Percentiles rank a stretch among this genome's conserved stretches.
phyloP scores from a whole-genome alignment of 2,888 invertebrate genomes.

The Tetheella fluctuosa region DNA sequence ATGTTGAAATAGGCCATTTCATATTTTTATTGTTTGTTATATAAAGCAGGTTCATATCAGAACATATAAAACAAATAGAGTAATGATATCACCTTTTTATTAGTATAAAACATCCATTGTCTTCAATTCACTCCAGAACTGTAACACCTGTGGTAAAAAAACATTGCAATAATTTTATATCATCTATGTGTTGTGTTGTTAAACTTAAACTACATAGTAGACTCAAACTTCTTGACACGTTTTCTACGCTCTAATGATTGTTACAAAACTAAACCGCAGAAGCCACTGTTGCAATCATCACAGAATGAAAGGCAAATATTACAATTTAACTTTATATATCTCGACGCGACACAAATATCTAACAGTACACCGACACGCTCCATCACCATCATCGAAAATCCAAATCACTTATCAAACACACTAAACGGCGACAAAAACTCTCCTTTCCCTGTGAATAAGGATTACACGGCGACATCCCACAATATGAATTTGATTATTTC shows the following conservation, averaged over 20 bases:
- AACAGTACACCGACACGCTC: constrained; percentile 65
- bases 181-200: not conserved
- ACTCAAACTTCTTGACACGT: constrained; percentile 75
- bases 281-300: constrained; percentile 53
- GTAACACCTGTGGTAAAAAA: constrained; percentile 35
- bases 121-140: constrained; percentile 31
- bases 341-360: constrained; percentile 49
- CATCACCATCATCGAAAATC: constrained; percentile 48
- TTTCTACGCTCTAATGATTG: constrained; percentile 80
- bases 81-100: constrained; percentile 43
- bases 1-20: not conserved
- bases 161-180: constrained; percentile 13
- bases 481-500: constrained; percentile 56
- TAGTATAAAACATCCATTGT: constrained; percentile 52
- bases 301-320: constrained; percentile 35
- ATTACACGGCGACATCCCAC: constrained; percentile 57
- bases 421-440: constrained; percentile 63
- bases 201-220: constrained; percentile 41
- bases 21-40: not conserved
- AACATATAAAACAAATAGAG: constrained; percentile 11
- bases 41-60: not conserved
- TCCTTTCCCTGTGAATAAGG: constrained; percentile 66
- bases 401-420: constrained; percentile 47
- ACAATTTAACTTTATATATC: constrained; percentile 44
- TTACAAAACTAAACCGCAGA: constrained; percentile 76